Base-by-base conservation (phyloP, 2,888 invertebrate species). In the Andrena camellia region DNA sequence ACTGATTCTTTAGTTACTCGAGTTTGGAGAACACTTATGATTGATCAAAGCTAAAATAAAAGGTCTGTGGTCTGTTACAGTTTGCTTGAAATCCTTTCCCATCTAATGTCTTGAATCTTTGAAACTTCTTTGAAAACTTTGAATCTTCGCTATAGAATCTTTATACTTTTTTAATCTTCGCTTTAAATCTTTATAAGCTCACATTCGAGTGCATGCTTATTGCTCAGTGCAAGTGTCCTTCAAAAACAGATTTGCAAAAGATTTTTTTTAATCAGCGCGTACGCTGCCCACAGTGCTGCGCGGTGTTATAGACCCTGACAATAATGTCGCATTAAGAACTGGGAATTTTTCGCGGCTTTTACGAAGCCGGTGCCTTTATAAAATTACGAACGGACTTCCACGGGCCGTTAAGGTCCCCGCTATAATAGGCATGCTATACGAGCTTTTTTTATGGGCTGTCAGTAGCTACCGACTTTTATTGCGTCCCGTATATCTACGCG, bases 311-410 rank as follows among this genome's bases (percentile, higher is more conserved):
- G 66, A 50, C 26, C 10, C 35, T 17, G 35, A 17, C 67, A 60
- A 67, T 67, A 67, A 78, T 73, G 66, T 35, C 35, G 72, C 35
- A 66, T 78, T 78, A 62, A 67, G 60, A 54, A 42, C 42, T 52
- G 6, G 2, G 60, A n/a, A 62, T 78, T 69, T 74, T 74, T 78
- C 50, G 7, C 54, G 26, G 13, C 42, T 68, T 78, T 78, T 74
- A 78, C 48, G 78, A 74, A 68, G 68, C 57, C 57, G 78, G 63
- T 42, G 20, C 63, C 48, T 69, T 69, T 63, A 74, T 68, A 57
- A 63, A 68, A 75, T 74, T 78, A 74, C 68, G 23, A 23, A 31
- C 62, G 59, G 54, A 69, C 48, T 63, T 50, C 62, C 74, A 54
- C n/a, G 64, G 62, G 17, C 74, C 20, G 62, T 78, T 78, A 74